Percentiles rank a stretch among this genome's conserved stretches.
Evolutionary conservation across 2,797 vertebrate species (phyloP).

Genomic region (Macropodus opercularis): DNA sequence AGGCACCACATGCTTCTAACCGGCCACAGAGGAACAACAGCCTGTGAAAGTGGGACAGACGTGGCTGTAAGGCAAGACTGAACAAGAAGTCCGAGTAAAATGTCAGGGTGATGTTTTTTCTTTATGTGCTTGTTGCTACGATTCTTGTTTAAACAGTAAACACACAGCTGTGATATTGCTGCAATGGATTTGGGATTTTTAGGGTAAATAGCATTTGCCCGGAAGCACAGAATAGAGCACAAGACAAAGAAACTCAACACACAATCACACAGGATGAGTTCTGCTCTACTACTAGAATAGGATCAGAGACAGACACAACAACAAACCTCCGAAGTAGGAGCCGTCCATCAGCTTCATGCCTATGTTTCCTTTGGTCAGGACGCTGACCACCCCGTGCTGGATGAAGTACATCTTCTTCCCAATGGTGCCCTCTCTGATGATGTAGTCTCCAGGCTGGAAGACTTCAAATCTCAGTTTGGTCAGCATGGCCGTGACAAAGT

Average conservation of each 20-base stretch:
- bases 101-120: slow-evolving; percentile 32
- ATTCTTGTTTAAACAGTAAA: slow-evolving; percentile 21
- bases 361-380: slow-evolving; percentile 91
- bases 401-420: slow-evolving; percentile 99
- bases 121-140: slow-evolving; percentile 2
- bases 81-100: slow-evolving; percentile 41
- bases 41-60: slow-evolving; percentile 51
- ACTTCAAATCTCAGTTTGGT: slow-evolving; percentile 95
- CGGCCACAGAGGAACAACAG: slow-evolving; percentile 23
- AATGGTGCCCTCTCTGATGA: slow-evolving; percentile 91
- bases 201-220: not conserved
- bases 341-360: slow-evolving; percentile 93
- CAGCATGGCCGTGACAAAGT: slow-evolving; percentile 94
- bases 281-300: not conserved
- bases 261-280: not conserved
- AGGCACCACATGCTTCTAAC: slow-evolving; percentile 25
- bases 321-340: slow-evolving; percentile 92
- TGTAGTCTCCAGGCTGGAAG: slow-evolving; percentile 91
- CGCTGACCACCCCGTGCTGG: slow-evolving; percentile 90
- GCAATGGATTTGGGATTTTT: not conserved
- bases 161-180: slow-evolving; percentile 4
- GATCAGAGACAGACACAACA: fast-evolving
- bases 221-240: not conserved
- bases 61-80: slow-evolving; percentile 43
- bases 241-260: not conserved